Base-by-base conservation (phyloP, 2,888 invertebrate species). In the Odontocolon sp. region DNA sequence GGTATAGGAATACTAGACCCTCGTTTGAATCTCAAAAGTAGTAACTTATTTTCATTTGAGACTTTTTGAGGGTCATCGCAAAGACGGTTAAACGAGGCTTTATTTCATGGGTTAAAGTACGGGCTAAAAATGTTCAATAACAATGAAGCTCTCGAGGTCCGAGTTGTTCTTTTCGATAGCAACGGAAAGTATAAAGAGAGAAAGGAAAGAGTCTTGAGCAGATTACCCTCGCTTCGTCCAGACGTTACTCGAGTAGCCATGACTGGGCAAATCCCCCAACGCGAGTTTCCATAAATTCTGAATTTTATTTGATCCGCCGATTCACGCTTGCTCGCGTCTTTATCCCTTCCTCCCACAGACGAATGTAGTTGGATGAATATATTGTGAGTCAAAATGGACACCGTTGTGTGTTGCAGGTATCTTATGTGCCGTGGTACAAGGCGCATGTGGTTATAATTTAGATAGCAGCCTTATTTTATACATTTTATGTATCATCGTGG, bases 261-360 rank as follows among this genome's bases (percentile, higher is more conserved):
- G 31, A 50, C n/a, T 3, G 6, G 50, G 23, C 47, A 38, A 71
- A 45, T 47, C n/a, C 40, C 33, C 11, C 18, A 70, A 8, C 76
- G 18, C 14, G 63, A 64, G 72, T 89, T 89, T 88, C 87, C 88
- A 89, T 89, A 89, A 89, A 89, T 88, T 88, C 84, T 85, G 78
- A 83, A 86, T 87, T 89, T 89, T 89, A 89, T 89, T 88, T 82
- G 82, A 85, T 84, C 82, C 82, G 80, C 73, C 69, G 66, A 70
- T 68, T 64, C 8, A 14, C n/a, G 23, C 61, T 42, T 57, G 73
- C 77, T 79, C 76, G 78, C 75, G 64, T 81, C 82, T 80, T 79
- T 78, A 79, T 80, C 79, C 79, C 69, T 57, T 38, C 31, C 33
- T 42, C 63, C 56, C 68, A 52, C 36, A 54, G 63, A 38, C 45